A percentile compares a stretch with the other conserved stretches of the same genome.
These are phyloP conservation scores for Ceriagrion tenellum DNA, from an alignment of 2,888 invertebrate species.

Conservation along the genomic window DNA sequence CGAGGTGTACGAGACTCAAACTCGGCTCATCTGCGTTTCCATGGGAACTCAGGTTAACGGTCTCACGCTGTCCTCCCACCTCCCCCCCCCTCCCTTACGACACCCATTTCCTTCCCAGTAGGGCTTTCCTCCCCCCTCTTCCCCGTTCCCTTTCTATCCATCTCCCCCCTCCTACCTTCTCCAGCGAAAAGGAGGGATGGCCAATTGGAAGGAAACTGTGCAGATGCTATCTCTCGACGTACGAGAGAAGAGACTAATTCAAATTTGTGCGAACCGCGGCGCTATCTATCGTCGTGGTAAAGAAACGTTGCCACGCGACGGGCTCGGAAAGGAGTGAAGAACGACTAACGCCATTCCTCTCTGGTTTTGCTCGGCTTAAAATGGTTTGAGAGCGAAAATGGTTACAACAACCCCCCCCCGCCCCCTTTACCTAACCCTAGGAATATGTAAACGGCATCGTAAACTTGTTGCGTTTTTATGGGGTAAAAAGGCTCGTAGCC, in stretches of 20 bases:
- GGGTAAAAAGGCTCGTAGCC: not conserved
- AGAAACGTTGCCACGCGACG: constrained; percentile 52
- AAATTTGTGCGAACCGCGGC: constrained; percentile 59
- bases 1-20: constrained; percentile 17
- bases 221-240: constrained; percentile 46
- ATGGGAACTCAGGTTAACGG: not conserved
- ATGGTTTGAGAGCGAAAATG: not conserved
- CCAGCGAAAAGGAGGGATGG: not conserved
- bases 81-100: not conserved
- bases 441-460: not conserved
- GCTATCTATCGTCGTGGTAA: not conserved
- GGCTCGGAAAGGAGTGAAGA: not conserved
- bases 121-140: not conserved
- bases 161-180: too few species aligned
- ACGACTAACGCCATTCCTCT: not conserved
- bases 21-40: constrained; percentile 5
- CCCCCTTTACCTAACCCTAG: too few species aligned
- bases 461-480: not conserved
- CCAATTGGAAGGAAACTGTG: constrained; percentile 45
- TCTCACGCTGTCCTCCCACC: constrained; percentile 54
- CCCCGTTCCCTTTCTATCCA: not conserved
- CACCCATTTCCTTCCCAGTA: too few species aligned
- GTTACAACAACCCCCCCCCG: not conserved
- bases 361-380: not conserved
- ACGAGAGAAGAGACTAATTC: constrained; percentile 63